Evolutionary conservation across 2,888 invertebrate genomes (phyloP).

Genomic region (Drosophila demipolita): DNA sequence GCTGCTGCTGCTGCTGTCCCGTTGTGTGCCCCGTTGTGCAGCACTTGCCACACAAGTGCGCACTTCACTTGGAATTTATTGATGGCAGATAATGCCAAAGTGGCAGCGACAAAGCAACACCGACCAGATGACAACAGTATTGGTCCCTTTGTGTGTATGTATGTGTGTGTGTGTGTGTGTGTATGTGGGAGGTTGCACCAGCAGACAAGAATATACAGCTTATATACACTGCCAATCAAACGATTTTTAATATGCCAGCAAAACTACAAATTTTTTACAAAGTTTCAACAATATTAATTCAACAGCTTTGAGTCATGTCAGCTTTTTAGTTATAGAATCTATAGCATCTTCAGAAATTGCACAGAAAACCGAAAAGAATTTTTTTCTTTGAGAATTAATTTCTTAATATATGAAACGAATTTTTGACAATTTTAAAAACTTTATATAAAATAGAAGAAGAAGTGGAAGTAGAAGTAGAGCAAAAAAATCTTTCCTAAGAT

Average conservation of each 20-base stretch:
- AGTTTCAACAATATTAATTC: neutral
- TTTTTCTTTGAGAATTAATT: neutral
- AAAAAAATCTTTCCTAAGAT: no score
- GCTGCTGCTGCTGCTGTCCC: constrained; percentile 13
- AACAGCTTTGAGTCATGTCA: neutral
- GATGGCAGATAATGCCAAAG: constrained; percentile 81
- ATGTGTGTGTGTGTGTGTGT: constrained; percentile 3
- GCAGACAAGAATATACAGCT: neutral
- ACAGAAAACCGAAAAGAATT: neutral
- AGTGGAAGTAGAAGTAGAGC: no score
- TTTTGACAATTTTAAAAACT: neutral
- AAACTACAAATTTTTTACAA: neutral
- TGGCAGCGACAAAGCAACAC: constrained; percentile 75
- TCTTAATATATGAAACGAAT: neutral
- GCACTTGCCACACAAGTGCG: constrained; percentile 78
- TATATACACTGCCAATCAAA: neutral
- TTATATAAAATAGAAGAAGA: no score
- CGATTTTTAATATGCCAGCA: neutral
- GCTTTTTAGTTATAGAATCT: no score
- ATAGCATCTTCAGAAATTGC: no score
- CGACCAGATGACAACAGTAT: constrained; percentile 40
- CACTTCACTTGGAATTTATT: constrained; percentile 81
- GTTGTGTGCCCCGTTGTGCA: constrained; percentile 64
- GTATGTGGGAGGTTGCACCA: constrained; percentile 19
- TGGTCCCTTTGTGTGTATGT: constrained; percentile 8